Base-by-base conservation (phyloP, 2,888 invertebrate species). In the Melinaea menophilus region DNA sequence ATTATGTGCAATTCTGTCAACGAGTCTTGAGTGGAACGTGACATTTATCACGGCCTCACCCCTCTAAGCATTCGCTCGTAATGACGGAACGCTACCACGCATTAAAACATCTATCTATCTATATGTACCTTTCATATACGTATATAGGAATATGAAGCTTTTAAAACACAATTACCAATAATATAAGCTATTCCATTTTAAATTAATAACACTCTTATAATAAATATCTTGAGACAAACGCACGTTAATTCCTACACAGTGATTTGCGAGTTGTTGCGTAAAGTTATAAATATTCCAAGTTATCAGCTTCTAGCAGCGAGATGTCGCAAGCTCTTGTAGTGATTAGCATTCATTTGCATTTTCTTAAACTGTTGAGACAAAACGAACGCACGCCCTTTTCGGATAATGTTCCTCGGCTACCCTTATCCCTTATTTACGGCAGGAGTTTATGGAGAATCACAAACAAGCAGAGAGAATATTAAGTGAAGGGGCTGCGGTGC, bases 321-420 rank as follows among this genome's bases (percentile, higher is more conserved):
- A 54, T 55, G 66, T 71, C 72, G 72, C 71, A 72, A 71, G 72
- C 75, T 74, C 69, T 72, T 68, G 70, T 59, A 70, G 62, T 65
- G 66, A 78, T 80, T 80, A 74, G 64, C 78, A 79, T 79, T 78
- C 69, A 80, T 82, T 81, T 78, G 77, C 78, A 82, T 80, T 77
- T 78, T 74, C 77, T 79, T 70, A 66, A 73, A 68, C 67, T 58
- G 63, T 58, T 56, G 64, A 65, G 62, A 67, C 65, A 66, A 63
- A 61, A 64, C 57, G 60, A 62, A 45, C 51, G 62, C 64, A 31
- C 60, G 59, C 61, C 58, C 55, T 13, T 5, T 35, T 47, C 62
- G 62, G 61, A 61, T 62, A 59, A 65, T 59, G 66, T 61, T 62
- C 61, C 66, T 58, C 48, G 31, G 33, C 41, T 55, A 47, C 64